Evolutionary conservation across 2,888 invertebrate species (phyloP), one percentile per base, ranked within the genome.

Genomic region (Synanthedon tipuliformis): DNA sequence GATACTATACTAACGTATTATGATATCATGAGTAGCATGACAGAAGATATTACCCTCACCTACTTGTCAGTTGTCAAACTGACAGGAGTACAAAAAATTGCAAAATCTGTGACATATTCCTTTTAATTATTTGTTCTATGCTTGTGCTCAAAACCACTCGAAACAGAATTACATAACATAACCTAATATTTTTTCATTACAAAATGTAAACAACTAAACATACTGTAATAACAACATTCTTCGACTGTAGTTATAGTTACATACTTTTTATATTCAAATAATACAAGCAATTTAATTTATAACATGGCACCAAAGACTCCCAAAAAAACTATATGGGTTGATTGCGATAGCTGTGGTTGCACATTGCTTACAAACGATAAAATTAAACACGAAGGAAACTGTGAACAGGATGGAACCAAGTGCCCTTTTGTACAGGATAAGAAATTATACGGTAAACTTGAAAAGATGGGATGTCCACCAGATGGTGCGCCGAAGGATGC

Each of bases 331-430:
- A 69, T 85, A 5, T 93, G 92, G 92, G 80, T 89, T 16, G 88
- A 88, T 53, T 93, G 93, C 68, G 91, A 91, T 49, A 82, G 77
- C 45, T 93, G 93, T 66, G 73, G 79, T 4, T 81, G 86, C 50
- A 85, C 74, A 57, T 69, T 93, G 66, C 74, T 88, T 52, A 82
- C 87, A 48, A 92, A 90, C 68, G 92, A 92, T 61, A 75, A 82
- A 59, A 84, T 88, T 52, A 58, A 70, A 57, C 93, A 93, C 59
- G 83, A 82, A 55, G 66, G 73, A 41, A 82, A 87, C 65, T 93
- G 93, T 70, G 65, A 50, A 2, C 78, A 75, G 59, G 78, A 87
- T 64, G 84, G 83, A 62, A 61, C 82, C 12, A 85, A 79, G 68
- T 87, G 86, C 55, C 86, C 86, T 0, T 87, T 71, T 58, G 71